Percentiles rank a stretch among this genome's conserved stretches.
phyloP scores from a whole-genome alignment of 2,888 invertebrate species.

The Brachyopa scutellaris region DNA sequence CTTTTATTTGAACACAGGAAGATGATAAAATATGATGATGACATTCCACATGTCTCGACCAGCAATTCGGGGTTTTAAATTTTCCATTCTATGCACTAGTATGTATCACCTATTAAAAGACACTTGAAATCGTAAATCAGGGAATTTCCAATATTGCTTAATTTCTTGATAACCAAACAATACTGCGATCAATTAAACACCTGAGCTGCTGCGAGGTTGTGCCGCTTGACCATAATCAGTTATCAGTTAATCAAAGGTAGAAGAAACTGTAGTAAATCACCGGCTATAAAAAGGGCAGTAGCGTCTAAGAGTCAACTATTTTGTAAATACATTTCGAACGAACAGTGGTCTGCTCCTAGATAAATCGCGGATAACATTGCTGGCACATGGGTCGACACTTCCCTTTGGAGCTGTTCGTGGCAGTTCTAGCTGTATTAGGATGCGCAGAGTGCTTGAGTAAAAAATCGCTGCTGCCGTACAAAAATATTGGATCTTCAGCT shows the following conservation, averaged over 20 bases:
- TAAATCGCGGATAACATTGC: conserved; percentile 16
- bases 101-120: conserved; percentile 1
- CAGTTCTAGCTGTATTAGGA: conserved; percentile 61
- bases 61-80: conserved; percentile 41
- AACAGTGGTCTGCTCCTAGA: conserved; percentile 17
- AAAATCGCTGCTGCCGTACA: conserved; percentile 36
- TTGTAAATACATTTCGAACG: conserved; percentile 45
- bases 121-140: conserved; percentile 42
- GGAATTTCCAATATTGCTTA: conserved; percentile 55
- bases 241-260: conserved; percentile 57
- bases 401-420: conserved; percentile 70
- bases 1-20: no score
- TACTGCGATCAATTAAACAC: conserved; percentile 45
- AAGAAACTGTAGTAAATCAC: conserved; percentile 44
- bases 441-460: conserved; percentile 63
- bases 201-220: conserved; percentile 20
- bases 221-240: conserved; percentile 56
- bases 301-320: conserved; percentile 64
- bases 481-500: conserved; percentile 48
- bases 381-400: conserved; percentile 71
- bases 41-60: no score
- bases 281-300: conserved; percentile 75
- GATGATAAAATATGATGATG: no score
- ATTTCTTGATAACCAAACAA: conserved; percentile 43
- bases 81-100: not conserved